Evolutionary conservation across 2,797 vertebrate genomes (phyloP).

Genomic region (Lophotriccus pileatus): DNA sequence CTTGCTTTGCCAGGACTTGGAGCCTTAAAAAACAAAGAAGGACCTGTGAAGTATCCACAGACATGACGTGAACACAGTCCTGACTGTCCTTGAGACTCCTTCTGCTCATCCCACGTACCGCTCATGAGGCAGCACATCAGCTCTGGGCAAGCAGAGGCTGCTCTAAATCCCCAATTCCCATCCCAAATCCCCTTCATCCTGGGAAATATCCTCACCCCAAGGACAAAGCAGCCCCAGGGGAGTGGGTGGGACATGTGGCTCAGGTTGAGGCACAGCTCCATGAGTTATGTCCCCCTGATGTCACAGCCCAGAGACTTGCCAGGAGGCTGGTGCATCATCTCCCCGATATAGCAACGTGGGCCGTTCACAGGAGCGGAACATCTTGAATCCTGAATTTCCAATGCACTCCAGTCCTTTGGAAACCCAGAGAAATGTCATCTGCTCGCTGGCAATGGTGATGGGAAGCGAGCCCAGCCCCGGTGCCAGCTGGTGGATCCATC

Average conservation of each 20-base stretch:
- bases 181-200: background rate
- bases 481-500: background rate
- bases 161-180: background rate
- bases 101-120: accelerated
- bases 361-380: slow-evolving; percentile 34
- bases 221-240: background rate
- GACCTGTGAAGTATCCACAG: background rate
- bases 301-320: background rate
- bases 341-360: slow-evolving; percentile 36
- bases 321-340: slow-evolving; percentile 36
- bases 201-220: background rate
- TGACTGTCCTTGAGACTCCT: background rate
- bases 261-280: background rate
- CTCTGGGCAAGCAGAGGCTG: background rate
- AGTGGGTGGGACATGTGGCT: background rate
- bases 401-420: background rate
- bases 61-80: background rate
- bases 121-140: background rate
- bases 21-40: background rate
- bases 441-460: background rate
- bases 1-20: background rate
- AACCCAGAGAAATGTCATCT: slow-evolving; percentile 21
- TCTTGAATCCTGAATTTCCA: slow-evolving; percentile 32
- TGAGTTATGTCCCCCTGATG: slow-evolving; percentile 22
- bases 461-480: background rate